Conservation (phyloP, 2,113 vertebrate species). For the Anser cygnoides region DNA sequence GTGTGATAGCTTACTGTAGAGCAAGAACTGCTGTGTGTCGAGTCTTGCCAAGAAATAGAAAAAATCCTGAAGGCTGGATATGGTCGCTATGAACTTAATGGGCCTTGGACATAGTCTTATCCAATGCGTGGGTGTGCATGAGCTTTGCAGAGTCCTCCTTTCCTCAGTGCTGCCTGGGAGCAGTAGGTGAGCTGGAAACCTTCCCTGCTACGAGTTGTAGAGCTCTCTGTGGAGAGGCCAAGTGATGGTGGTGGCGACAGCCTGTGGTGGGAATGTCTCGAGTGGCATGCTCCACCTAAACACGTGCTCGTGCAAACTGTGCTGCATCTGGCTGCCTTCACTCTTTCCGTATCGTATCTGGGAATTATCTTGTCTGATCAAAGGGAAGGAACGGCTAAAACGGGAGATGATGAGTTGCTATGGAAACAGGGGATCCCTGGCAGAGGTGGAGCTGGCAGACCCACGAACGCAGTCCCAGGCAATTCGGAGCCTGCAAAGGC, state of each 20-base stretch:
- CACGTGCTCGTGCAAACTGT: not conserved
- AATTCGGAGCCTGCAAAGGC: not conserved
- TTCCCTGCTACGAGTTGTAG: not conserved
- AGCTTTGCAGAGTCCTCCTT: not conserved
- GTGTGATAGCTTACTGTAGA: not conserved
- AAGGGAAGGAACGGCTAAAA: conserved; percentile 23
- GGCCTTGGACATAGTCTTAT: not conserved
- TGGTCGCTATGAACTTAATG: not conserved
- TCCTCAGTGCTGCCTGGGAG: not conserved
- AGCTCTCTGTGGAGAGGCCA: not conserved
- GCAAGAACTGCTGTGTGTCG: not conserved
- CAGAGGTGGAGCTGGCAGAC: not conserved
- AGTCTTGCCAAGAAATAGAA: not conserved
- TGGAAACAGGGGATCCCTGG: conserved; percentile 62
- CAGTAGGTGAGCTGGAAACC: not conserved
- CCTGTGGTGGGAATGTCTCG: not conserved
- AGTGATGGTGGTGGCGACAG: not conserved
- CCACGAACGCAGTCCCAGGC: not conserved
- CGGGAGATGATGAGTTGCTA: conserved; percentile 39
- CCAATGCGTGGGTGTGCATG: not conserved
- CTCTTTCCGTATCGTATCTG: not conserved
- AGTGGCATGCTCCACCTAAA: not conserved
- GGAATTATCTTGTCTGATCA: not conserved
- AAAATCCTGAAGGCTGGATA: not conserved
- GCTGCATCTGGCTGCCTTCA: not conserved